Conservation (phyloP, 1,140 invertebrate species). For the Cotesia glomerata region DNA sequence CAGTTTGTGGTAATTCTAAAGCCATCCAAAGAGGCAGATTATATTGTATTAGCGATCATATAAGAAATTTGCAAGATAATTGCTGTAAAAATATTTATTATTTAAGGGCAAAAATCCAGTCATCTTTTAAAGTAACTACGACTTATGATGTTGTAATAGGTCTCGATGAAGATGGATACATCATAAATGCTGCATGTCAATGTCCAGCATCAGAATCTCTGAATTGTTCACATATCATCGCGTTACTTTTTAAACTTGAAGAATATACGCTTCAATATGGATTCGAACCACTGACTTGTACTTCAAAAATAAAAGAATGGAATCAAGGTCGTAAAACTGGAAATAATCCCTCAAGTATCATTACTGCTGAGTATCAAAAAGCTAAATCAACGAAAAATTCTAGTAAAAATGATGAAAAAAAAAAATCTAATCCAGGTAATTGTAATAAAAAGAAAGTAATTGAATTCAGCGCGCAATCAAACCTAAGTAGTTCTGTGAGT, state of each 20-base stretch:
- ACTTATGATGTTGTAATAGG: not conserved
- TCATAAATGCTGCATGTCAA: slow-evolving; percentile 8
- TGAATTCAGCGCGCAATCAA: too few species aligned
- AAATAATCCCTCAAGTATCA: not conserved
- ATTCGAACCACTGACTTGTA: too few species aligned
- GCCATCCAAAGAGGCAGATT: not conserved
- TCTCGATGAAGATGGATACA: not conserved
- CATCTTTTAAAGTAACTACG: not conserved
- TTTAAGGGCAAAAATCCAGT: not conserved
- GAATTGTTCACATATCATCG: slow-evolving; percentile 16
- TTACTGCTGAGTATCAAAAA: not conserved
- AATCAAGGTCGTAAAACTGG: not conserved
- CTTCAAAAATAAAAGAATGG: too few species aligned
- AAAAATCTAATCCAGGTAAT: too few species aligned
- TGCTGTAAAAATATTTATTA: not conserved
- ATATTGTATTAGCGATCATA: not conserved
- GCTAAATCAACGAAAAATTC: slow-evolving; percentile 4
- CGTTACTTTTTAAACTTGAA: slow-evolving; percentile 10
- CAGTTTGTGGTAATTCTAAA: slow-evolving; percentile 14
- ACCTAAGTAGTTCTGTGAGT: not conserved
- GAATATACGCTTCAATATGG: slow-evolving; percentile 3
- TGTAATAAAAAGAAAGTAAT: too few species aligned
- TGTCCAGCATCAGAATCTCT: slow-evolving; percentile 5
- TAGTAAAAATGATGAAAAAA: not conserved
- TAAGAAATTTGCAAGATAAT: slow-evolving; percentile 1